Evolutionary conservation across 2,797 vertebrate genomes (phyloP), one percentile per base, ranked within the genome.

Genomic region (Peromyscus aztecus): DNA sequence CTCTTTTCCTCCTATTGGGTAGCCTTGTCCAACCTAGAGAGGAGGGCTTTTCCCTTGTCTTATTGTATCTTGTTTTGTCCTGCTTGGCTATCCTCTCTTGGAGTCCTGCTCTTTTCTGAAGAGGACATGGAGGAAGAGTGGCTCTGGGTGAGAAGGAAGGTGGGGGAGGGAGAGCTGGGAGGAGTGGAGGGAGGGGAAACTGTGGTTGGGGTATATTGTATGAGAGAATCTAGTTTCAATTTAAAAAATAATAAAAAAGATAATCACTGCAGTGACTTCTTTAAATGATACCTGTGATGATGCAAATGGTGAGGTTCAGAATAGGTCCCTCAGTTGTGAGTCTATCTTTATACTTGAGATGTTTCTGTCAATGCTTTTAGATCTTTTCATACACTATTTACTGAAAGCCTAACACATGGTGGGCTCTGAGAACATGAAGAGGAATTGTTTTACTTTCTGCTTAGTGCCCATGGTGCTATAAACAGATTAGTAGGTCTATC

Each of bases 351-450:
- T 37, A 76, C 40, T 4, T 82, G 31, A 92, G 6, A 46, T 4
- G 91, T 90, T 91, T 92, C 80, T 77, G 29, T 46, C 59, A 91
- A 59, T 86, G 88, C 19, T 73, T 81, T 76, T 23, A 91, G 23
- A 17, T n/a, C 57, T 63, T 43, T 43, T 84, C 31, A 76, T 88
- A 52, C n/a, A 80, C 31, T 21, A 91, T 43, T 94, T 83, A 40
- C 14, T 63, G 40, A 94, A 69, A 91, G 46, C 16, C 94, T 89
- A 81, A 12, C n/a, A 90, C 52, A 49, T 52, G 7, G 55, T 43
- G 76, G 34, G 73, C 8, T 90, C 4, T 59, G 34, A 92, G 17
- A 55, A 11, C 4, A 78, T 24, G 6, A 85, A 85, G 55, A 37
- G 75, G 24, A 73, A 77, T n/a, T 67, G 80, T n/a, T 17, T 24